Conservation (phyloP, 92 coral and sea anemone species). For the Phymanthus crucifer region DNA sequence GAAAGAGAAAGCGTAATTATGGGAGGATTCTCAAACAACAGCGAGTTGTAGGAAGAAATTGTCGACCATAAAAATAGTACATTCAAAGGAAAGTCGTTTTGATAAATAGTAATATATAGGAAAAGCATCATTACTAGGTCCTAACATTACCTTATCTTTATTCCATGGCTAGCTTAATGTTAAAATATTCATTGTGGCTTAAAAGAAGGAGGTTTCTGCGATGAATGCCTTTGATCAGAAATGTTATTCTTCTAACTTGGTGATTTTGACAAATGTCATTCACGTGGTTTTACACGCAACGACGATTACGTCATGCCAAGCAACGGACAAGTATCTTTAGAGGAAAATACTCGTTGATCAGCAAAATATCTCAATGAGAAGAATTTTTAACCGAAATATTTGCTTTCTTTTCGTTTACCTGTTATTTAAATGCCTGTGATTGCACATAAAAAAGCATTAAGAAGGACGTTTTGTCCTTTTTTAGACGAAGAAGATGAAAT, state of each 20-base stretch:
- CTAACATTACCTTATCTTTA: constrained; percentile 6
- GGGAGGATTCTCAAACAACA: constrained; percentile 1
- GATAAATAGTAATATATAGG: background rate
- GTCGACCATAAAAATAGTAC: background rate
- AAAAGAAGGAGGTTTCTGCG: constrained; percentile 4
- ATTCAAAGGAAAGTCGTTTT: background rate
- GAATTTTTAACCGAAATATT: background rate
- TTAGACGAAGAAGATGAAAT: constrained; percentile 62
- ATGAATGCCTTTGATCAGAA: constrained; percentile 31
- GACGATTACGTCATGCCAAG: constrained; percentile 79
- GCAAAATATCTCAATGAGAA: background rate
- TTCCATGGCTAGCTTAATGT: background rate
- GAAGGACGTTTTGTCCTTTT: background rate
- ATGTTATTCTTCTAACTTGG: constrained; percentile 48
- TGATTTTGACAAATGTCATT: constrained; percentile 49
- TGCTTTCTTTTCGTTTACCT: background rate
- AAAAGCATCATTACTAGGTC: background rate
- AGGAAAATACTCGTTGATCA: constrained; percentile 85
- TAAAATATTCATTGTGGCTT: background rate
- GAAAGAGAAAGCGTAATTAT: background rate
- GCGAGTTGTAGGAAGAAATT: constrained; percentile 7
- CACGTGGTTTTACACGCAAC: constrained; percentile 84
- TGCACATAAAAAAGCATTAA: constrained; percentile 6
- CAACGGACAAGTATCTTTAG: constrained; percentile 53
- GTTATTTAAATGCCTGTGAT: background rate